These are phyloP conservation scores for Polypedilum vanderplanki DNA, from an alignment of 1,140 invertebrate species.

Conservation along the genomic window DNA sequence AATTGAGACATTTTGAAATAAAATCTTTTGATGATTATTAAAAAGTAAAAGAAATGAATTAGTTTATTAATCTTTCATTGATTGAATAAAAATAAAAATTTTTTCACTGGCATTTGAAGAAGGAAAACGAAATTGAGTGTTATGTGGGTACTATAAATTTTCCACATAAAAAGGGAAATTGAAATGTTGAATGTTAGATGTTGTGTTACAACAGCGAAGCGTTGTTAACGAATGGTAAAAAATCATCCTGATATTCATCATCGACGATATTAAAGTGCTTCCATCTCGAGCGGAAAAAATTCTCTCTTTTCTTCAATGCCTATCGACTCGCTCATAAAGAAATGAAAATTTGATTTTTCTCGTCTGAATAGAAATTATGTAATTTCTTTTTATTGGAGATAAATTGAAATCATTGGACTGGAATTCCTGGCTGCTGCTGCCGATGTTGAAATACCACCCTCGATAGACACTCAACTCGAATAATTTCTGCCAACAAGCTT, in stretches of 20 bases:
- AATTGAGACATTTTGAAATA: too few relatives aligned
- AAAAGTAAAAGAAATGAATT: too few relatives aligned
- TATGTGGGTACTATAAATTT: too few relatives aligned
- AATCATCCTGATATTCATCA: constrained; percentile 13
- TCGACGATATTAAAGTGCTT: constrained; percentile 17
- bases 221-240: neutral
- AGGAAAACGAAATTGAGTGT: too few relatives aligned
- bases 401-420: constrained; percentile 11
- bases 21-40: too few relatives aligned
- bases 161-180: neutral
- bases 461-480: neutral
- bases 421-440: neutral
- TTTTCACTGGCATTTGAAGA: too few relatives aligned
- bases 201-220: neutral
- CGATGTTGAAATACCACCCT: neutral
- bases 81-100: too few relatives aligned
- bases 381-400: constrained; percentile 5
- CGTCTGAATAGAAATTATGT: neutral
- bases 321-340: neutral
- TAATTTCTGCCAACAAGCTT: neutral
- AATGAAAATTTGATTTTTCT: constrained; percentile 23
- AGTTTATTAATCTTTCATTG: too few relatives aligned
- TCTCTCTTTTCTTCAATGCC: neutral
- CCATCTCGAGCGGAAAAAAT: constrained; percentile 1
- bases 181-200: constrained; percentile 6